phyloP scores from a whole-genome alignment of 2,113 vertebrate genomes.

The Perca fluviatilis region DNA sequence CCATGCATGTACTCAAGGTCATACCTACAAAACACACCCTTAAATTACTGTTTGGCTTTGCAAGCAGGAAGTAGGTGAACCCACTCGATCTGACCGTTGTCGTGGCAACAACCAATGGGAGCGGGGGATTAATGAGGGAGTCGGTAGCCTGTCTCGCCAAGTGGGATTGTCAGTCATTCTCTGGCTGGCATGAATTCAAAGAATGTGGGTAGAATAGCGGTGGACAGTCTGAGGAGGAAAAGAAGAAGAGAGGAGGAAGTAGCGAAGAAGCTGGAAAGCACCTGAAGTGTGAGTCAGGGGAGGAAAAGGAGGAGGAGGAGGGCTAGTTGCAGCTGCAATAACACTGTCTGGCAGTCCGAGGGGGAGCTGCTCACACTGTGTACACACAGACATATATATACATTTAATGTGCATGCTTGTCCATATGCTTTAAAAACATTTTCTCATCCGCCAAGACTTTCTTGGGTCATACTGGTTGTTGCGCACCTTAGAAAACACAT shows the following conservation, averaged over 20 bases:
- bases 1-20: conserved; percentile 50
- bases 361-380: conserved; percentile 47
- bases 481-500: conserved; percentile 41
- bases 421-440: conserved; percentile 51
- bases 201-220: conserved; percentile 49
- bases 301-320: conserved; percentile 59
- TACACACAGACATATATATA: conserved; percentile 36
- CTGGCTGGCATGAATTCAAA: conserved; percentile 48
- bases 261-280: conserved; percentile 70
- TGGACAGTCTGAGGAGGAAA: background rate
- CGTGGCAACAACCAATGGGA: conserved; percentile 40
- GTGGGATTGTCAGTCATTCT: conserved; percentile 61
- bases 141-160: conserved; percentile 53
- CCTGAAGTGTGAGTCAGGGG: conserved; percentile 75
- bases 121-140: conserved; percentile 62
- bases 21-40: conserved; percentile 69
- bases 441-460: conserved; percentile 38
- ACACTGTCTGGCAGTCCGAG: conserved; percentile 70
- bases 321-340: conserved; percentile 76
- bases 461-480: conserved; percentile 34
- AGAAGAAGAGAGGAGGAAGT: conserved; percentile 43
- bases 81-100: conserved; percentile 57
- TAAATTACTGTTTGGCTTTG: conserved; percentile 73
- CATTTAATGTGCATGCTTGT: conserved; percentile 37
- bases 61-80: conserved; percentile 67